Percentiles rank a stretch among this genome's conserved stretches.
phyloP scores from a whole-genome alignment of 2,888 invertebrate species.

The Netelia virgata region DNA sequence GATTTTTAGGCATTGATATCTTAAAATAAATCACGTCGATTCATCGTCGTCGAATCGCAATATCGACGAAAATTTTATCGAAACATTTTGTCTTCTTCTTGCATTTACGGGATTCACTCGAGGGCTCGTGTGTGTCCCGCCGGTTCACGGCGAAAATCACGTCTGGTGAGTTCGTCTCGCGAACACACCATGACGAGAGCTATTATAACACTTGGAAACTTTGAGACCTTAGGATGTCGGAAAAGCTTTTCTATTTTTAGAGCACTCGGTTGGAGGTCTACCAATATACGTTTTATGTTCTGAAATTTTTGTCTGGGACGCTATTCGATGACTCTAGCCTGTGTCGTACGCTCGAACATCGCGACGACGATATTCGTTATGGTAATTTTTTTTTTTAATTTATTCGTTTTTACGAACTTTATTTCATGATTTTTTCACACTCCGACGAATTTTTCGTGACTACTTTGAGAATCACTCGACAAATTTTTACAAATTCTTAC shows the following conservation, averaged over 20 bases:
- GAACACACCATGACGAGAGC: conserved; percentile 61
- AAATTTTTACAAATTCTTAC: conserved; percentile 70
- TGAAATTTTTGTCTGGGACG: conserved; percentile 8
- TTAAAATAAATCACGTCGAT: neutral
- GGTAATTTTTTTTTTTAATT: too few relatives aligned
- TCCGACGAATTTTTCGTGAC: too few relatives aligned
- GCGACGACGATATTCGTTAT: neutral
- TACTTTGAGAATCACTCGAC: too few relatives aligned
- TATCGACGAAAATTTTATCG: conserved; percentile 12
- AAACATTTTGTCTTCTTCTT: neutral
- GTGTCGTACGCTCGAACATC: neutral
- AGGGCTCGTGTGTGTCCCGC: conserved; percentile 48
- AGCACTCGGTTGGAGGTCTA: conserved; percentile 80
- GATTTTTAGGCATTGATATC: neutral
- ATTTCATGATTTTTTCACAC: neutral
- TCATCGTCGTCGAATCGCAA: neutral
- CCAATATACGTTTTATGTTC: conserved; percentile 75
- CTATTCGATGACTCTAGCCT: neutral
- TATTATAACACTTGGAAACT: conserved; percentile 70
- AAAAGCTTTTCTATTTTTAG: conserved; percentile 83
- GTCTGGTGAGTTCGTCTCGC: conserved; percentile 9
- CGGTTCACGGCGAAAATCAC: conserved; percentile 46
- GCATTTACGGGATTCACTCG: neutral
- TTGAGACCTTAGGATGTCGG: conserved; percentile 77
- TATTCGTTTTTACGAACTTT: too few relatives aligned